Evolutionary conservation across 1,140 invertebrate species (phyloP).

Genomic region (Zaprionus kolodkinae): DNA sequence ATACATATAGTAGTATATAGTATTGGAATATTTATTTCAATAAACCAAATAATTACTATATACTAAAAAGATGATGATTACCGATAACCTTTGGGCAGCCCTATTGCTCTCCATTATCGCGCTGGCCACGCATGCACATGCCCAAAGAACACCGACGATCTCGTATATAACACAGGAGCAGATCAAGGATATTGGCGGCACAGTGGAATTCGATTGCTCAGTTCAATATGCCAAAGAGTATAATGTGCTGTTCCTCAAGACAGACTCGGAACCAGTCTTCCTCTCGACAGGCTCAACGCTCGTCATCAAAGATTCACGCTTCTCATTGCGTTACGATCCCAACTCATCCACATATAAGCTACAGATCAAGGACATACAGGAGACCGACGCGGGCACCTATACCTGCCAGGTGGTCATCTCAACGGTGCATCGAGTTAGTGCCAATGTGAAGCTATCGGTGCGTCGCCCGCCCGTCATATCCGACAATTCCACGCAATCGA

Average conservation of each 20-base stretch:
- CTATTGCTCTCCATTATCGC: slow-evolving; percentile 37
- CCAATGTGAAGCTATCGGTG: slow-evolving; percentile 93
- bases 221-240: slow-evolving; percentile 95
- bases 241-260: slow-evolving; percentile 93
- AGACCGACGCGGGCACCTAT: slow-evolving; percentile 95
- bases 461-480: slow-evolving; percentile 94
- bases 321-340: slow-evolving; percentile 92
- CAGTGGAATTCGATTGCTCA: slow-evolving; percentile 94
- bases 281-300: slow-evolving; percentile 92
- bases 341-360: slow-evolving; percentile 92
- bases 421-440: slow-evolving; percentile 90
- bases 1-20: background rate
- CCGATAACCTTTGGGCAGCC: slow-evolving; percentile 29
- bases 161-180: slow-evolving; percentile 96
- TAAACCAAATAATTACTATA: background rate
- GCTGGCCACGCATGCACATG: slow-evolving; percentile 63
- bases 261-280: slow-evolving; percentile 84
- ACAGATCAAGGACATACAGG: slow-evolving; percentile 97
- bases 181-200: slow-evolving; percentile 95
- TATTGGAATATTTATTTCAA: background rate
- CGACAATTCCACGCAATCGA: slow-evolving; percentile 94
- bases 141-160: slow-evolving; percentile 94
- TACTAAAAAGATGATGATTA: slow-evolving; percentile 17
- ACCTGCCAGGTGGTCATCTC: slow-evolving; percentile 94
- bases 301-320: slow-evolving; percentile 94